A percentile compares a stretch with the other conserved stretches of the same genome.
These are phyloP conservation scores for Bathynomus jamesi DNA, from an alignment of 1,140 invertebrate species.

Conservation along the genomic window DNA sequence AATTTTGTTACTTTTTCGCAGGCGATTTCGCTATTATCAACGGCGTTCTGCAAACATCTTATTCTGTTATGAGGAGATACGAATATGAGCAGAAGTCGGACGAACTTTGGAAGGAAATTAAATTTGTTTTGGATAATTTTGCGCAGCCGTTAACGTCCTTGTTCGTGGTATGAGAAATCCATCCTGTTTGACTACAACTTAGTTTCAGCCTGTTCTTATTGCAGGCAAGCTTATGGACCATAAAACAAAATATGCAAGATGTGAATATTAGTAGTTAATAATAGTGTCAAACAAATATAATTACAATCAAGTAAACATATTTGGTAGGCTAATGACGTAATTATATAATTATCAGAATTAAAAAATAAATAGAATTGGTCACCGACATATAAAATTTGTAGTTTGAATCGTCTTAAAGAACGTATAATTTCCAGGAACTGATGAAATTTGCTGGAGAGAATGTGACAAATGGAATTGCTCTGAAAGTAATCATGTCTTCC, in stretches of 20 bases:
- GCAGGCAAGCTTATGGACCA: too few relatives aligned
- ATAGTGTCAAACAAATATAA: too few relatives aligned
- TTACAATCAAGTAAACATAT: too few relatives aligned
- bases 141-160: slow-evolving; percentile 87
- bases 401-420: slow-evolving; percentile 23
- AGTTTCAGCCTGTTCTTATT: too few relatives aligned
- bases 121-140: slow-evolving; percentile 89
- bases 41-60: slow-evolving; percentile 85
- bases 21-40: slow-evolving; percentile 93
- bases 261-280: too few relatives aligned
- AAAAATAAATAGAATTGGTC: too few relatives aligned
- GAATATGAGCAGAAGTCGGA: slow-evolving; percentile 93
- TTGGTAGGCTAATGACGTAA: too few relatives aligned
- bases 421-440: slow-evolving; percentile 61
- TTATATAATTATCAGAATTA: too few relatives aligned
- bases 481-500: slow-evolving; percentile 83
- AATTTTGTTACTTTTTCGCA: too few relatives aligned
- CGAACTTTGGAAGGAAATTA: slow-evolving; percentile 90
- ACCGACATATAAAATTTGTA: not conserved
- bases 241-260: too few relatives aligned
- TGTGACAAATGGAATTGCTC: slow-evolving; percentile 64
- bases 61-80: slow-evolving; percentile 93
- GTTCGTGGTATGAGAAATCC: slow-evolving; percentile 58
- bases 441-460: slow-evolving; percentile 72
- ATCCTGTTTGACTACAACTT: too few relatives aligned